These are phyloP conservation scores for Adelognathus sp. DNA, from an alignment of 2,888 invertebrate species.

Conservation along the genomic window DNA sequence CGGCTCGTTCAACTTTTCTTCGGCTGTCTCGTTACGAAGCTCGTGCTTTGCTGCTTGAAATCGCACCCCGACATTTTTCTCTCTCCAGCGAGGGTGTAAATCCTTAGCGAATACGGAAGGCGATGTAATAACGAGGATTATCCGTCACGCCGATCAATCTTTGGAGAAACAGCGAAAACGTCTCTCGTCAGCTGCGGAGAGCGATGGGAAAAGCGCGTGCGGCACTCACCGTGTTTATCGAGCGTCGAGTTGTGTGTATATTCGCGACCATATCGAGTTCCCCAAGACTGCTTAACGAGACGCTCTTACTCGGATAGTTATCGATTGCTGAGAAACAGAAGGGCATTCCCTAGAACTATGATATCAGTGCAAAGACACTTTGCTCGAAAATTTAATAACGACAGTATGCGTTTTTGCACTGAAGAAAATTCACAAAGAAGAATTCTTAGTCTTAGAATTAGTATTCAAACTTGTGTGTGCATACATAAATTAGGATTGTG, in stretches of 20 bases:
- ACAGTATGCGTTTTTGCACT: too few species aligned
- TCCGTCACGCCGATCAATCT: constrained; percentile 55
- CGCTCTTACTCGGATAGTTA: neutral
- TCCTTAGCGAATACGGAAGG: neutral
- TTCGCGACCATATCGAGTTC: neutral
- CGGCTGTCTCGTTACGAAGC: neutral
- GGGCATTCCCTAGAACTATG: too few species aligned
- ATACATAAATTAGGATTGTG: too few species aligned
- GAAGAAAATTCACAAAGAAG: too few species aligned
- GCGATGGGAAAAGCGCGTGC: neutral
- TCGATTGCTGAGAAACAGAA: too few species aligned
- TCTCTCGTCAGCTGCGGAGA: neutral
- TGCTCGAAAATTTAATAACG: too few species aligned
- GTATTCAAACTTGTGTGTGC: too few species aligned
- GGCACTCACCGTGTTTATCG: neutral
- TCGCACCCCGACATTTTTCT: neutral
- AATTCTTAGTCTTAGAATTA: too few species aligned
- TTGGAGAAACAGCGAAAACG: neutral
- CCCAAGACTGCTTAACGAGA: neutral
- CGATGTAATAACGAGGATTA: constrained; percentile 52
- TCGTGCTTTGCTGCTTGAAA: neutral
- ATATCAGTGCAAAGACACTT: too few species aligned
- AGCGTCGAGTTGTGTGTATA: neutral
- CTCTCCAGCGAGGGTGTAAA: constrained; percentile 8
- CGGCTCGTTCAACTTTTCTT: neutral